A percentile compares a stretch with the other conserved stretches of the same genome.
Conservation (phyloP, 2,888 invertebrate genomes). For the Hirtodrosophila trivittata region DNA sequence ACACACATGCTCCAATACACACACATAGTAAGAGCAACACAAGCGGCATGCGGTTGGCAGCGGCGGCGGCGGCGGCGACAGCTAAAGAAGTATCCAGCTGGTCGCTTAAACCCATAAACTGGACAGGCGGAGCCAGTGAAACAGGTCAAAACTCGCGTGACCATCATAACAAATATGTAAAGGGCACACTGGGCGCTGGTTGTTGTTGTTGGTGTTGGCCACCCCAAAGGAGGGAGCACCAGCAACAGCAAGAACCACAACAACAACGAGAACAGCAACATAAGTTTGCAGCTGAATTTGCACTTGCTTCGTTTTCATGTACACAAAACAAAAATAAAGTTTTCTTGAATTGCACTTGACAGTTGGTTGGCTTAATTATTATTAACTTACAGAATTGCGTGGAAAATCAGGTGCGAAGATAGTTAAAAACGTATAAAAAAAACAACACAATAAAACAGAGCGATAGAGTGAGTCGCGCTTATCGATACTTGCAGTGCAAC, state of each 20-base stretch:
- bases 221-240: conserved; percentile 42
- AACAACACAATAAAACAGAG: conserved; percentile 69
- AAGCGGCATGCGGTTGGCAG: conserved; percentile 48
- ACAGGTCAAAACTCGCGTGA: conserved; percentile 70
- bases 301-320: conserved; percentile 43
- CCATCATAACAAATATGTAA: conserved; percentile 59
- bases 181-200: conserved; percentile 35
- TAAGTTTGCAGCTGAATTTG: conserved; percentile 64
- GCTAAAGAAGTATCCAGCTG: conserved; percentile 44
- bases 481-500: conserved; percentile 54
- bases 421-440: conserved; percentile 64
- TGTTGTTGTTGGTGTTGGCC: conserved; percentile 20
- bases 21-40: conserved; percentile 9
- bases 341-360: conserved; percentile 24
- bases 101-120: conserved; percentile 35
- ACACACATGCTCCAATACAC: conserved; percentile 6
- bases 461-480: conserved; percentile 50
- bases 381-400: conserved; percentile 65
- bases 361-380: conserved; percentile 47
- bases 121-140: conserved; percentile 44
- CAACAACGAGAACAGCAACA: conserved; percentile 39
- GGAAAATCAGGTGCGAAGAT: conserved; percentile 55
- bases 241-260: conserved; percentile 29
- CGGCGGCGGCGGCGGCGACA: conserved; percentile 6
- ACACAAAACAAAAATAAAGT: conserved; percentile 10